Evolutionary conservation across 2,797 vertebrate species (phyloP), one percentile per base, ranked within the genome.

Genomic region (Cryptoblepharus egeriae): DNA sequence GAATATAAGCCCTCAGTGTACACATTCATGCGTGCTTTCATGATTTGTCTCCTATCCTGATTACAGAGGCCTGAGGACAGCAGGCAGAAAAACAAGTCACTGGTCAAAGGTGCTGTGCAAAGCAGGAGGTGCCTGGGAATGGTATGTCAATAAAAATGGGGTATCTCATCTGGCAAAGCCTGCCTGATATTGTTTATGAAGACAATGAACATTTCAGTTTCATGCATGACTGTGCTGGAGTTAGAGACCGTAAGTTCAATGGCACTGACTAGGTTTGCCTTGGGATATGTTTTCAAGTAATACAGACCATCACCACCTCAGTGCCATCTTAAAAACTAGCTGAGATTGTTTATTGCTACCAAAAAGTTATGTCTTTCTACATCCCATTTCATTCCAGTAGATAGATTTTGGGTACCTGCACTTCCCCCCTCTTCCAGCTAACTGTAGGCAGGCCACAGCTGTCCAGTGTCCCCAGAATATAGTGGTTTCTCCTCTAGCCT

Each of bases 111-210:
- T 83, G 83, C 79, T 75, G 63, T 75, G 69, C 85, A 75, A 4
- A n/a, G 65, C 60, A 18, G 64, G 52, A 57, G 58, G 61, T 85
- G 6, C 81, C 84, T 83, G 78, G 80, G 80, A 91, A 94, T 94
- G 93, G 93, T 94, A 87, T 82, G 93, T 87, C 77, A 28, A 75
- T 74, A 80, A 83, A 72, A 0, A 39, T 8, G 0, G 5, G 13
- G 18, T 39, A 28, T 75, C 49, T 52, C 30, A 32, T 37, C 12
- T 84, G 57, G 55, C 73, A 69, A 24, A 42, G 10, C 20, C 30
- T 75, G 80, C 20, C 30, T 73, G 80, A 45, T 32, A 10, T 7
- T 55, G 8, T 80, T 52, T 60, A 30, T 39, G 1, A 39, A 75
- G 69, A 12, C 52, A 74, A 2, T 45, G n/a, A 58, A 24, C 1